phyloP scores from a whole-genome alignment of 2,113 vertebrate species.

The Vireo altiloquus region DNA sequence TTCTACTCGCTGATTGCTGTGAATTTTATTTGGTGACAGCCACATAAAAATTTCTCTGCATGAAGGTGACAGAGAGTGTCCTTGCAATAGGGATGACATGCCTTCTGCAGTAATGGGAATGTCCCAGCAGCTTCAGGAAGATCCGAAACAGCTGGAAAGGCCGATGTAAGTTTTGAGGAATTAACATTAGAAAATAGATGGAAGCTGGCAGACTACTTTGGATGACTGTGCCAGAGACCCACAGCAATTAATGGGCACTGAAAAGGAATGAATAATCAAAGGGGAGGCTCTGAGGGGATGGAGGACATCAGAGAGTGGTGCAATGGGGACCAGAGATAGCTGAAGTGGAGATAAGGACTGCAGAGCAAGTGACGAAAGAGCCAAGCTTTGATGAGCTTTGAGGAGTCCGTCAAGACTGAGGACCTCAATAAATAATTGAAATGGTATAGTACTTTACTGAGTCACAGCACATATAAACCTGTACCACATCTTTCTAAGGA shows the following conservation, averaged over 20 bases:
- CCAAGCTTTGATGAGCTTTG: background rate
- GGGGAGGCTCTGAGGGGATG: background rate
- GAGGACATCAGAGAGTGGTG: background rate
- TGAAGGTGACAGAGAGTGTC: background rate
- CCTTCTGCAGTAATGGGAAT: background rate
- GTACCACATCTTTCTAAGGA: background rate
- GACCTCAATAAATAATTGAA: background rate
- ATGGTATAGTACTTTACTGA: background rate
- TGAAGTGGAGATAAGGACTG: background rate
- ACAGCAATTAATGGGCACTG: fast-evolving
- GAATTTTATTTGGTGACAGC: background rate
- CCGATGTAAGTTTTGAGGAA: background rate
- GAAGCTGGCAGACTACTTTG: background rate
- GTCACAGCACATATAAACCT: background rate
- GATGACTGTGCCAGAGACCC: background rate
- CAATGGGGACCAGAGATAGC: background rate
- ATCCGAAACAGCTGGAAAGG: background rate
- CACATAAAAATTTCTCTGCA: background rate
- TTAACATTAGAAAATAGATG: background rate
- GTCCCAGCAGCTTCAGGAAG: background rate
- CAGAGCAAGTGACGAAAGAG: background rate
- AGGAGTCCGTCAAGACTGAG: background rate
- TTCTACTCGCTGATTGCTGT: background rate
- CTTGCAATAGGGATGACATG: background rate
- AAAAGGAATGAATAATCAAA: background rate